Evolutionary conservation across 2,113 vertebrate genomes (phyloP).

Genomic region (Urocolius indicus): DNA sequence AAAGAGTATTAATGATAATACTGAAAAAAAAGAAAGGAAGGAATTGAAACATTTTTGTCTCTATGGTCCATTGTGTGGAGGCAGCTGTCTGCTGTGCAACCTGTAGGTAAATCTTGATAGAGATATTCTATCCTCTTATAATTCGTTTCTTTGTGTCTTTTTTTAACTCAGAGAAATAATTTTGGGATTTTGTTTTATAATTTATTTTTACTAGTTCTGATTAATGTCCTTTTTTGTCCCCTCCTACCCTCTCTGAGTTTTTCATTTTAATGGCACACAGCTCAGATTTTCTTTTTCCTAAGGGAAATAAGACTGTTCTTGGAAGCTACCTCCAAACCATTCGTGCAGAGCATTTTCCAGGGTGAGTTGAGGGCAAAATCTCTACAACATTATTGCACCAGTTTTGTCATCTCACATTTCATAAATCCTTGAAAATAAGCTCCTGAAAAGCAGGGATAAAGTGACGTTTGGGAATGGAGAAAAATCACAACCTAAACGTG

Average conservation of each 20-base stretch:
- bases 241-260: slow-evolving; percentile 6
- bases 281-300: slow-evolving; percentile 53
- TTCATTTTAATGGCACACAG: slow-evolving; percentile 41
- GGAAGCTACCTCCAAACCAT: slow-evolving; percentile 26
- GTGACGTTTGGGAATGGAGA: slow-evolving; percentile 49
- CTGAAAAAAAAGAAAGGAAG: neutral
- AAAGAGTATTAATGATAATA: neutral
- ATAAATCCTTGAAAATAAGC: slow-evolving; percentile 72
- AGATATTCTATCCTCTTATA: neutral
- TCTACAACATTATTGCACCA: slow-evolving; percentile 19
- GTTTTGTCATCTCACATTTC: slow-evolving; percentile 70
- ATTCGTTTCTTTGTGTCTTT: neutral
- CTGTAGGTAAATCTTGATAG: neutral
- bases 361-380: slow-evolving; percentile 55
- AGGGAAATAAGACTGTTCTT: slow-evolving; percentile 51
- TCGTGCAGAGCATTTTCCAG: slow-evolving; percentile 25
- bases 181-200: neutral
- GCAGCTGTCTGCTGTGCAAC: neutral
- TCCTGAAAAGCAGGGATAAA: slow-evolving; percentile 66
- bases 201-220: slow-evolving; percentile 4
- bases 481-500: slow-evolving; percentile 37
- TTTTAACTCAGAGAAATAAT: neutral
- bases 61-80: neutral
- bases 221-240: neutral
- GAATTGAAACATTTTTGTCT: neutral